phyloP scores from a whole-genome alignment of 2,797 vertebrate species.

The Pampus argenteus region DNA sequence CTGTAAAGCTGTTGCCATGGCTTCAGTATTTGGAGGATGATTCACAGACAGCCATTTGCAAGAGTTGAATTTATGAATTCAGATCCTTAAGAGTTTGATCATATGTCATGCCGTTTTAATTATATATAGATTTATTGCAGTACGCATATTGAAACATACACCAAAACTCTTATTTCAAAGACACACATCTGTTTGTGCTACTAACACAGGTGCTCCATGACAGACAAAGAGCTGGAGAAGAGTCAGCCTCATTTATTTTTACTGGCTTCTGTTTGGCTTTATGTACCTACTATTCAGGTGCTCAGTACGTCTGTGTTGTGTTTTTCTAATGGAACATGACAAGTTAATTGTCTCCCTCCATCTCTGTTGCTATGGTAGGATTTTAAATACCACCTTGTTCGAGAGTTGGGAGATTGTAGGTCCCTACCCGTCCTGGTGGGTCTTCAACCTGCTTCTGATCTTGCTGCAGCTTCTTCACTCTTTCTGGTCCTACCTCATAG shows the following conservation, averaged over 20 bases:
- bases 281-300: background rate
- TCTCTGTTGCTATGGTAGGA: slow-evolving; percentile 81
- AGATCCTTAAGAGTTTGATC: slow-evolving; percentile 44
- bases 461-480: slow-evolving; percentile 93
- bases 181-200: slow-evolving; percentile 1
- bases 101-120: slow-evolving; percentile 14
- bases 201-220: slow-evolving; percentile 1
- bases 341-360: slow-evolving; percentile 29
- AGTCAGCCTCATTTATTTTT: background rate
- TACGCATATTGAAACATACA: slow-evolving; percentile 10
- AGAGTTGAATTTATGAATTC: slow-evolving; percentile 60
- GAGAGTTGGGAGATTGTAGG: slow-evolving; percentile 98
- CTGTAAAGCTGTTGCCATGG: slow-evolving; percentile 81
- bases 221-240: slow-evolving; percentile 7
- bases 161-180: slow-evolving; percentile 18
- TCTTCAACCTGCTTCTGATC: slow-evolving; percentile 93
- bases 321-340: slow-evolving; percentile 19
- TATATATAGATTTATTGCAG: background rate
- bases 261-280: slow-evolving; percentile 10
- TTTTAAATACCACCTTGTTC: slow-evolving; percentile 95
- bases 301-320: background rate
- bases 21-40: slow-evolving; percentile 63
- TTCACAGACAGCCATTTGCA: slow-evolving; percentile 56
- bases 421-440: slow-evolving; percentile 95
- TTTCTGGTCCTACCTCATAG: slow-evolving; percentile 97